Percentiles rank a stretch among this genome's conserved stretches.
phyloP scores from a whole-genome alignment of 2,113 vertebrate genomes.

The Megaceryle torquata region DNA sequence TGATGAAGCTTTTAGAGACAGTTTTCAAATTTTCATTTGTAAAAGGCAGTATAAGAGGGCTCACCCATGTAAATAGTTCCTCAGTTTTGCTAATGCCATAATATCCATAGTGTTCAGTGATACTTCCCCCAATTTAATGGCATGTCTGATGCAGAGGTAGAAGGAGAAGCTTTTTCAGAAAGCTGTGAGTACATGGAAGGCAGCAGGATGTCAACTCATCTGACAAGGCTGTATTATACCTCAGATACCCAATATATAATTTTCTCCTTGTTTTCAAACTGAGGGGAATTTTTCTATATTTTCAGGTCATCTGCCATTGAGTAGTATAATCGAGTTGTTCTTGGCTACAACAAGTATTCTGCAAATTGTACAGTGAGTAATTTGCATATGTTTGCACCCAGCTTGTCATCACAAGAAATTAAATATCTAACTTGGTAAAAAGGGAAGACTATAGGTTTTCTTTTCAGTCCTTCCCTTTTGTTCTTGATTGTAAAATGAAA shows the following conservation, averaged over 20 bases:
- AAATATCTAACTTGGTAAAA: not conserved
- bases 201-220: not conserved
- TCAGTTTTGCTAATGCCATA: not conserved
- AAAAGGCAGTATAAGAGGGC: not conserved
- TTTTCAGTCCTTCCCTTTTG: not conserved
- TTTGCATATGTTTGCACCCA: not conserved
- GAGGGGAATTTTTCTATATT: not conserved
- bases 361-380: not conserved
- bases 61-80: not conserved
- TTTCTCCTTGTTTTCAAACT: not conserved
- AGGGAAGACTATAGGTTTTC: not conserved
- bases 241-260: not conserved
- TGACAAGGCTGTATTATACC: not conserved
- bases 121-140: not conserved
- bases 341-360: not conserved
- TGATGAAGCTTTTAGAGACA: not conserved
- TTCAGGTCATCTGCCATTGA: not conserved
- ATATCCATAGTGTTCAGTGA: not conserved
- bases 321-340: not conserved
- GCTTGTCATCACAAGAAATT: not conserved
- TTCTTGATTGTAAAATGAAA: not conserved
- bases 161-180: not conserved
- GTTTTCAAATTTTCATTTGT: not conserved
- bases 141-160: not conserved
- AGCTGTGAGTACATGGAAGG: not conserved